phyloP scores from a whole-genome alignment of 2,888 invertebrate species.

The Amiota minor region DNA sequence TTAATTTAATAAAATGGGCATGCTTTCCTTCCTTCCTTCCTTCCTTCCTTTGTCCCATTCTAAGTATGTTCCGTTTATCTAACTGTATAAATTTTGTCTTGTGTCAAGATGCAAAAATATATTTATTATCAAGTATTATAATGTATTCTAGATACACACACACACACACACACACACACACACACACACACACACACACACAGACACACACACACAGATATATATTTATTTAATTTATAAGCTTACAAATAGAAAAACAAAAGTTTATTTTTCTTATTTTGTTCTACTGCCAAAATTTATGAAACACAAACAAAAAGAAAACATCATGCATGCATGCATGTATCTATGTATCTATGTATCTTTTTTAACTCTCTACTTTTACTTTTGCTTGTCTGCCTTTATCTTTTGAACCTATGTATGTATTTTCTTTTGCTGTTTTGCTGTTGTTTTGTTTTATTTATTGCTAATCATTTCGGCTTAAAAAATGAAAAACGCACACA shows the following conservation, averaged over 20 bases:
- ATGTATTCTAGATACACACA: not conserved
- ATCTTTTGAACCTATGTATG: not conserved
- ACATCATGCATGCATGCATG: constrained; percentile 6
- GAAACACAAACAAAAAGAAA: not conserved
- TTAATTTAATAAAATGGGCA: constrained; percentile 60
- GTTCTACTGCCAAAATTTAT: constrained; percentile 24
- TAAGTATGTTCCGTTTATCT: not conserved
- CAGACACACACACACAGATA: not conserved
- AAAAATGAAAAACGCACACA: constrained; percentile 13
- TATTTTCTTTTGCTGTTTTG: not conserved
- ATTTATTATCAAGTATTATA: too few species aligned
- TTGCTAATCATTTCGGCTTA: constrained; percentile 51
- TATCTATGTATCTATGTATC: not conserved
- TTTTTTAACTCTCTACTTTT: not conserved
- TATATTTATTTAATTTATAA: constrained; percentile 64
- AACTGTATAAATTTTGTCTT: too few species aligned
- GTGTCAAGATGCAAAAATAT: too few species aligned
- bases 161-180: not conserved
- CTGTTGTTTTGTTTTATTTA: constrained; percentile 30
- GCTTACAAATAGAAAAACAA: constrained; percentile 32
- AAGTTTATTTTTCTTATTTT: not conserved
- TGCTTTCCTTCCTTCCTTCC: not conserved
- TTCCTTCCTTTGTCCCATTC: not conserved
- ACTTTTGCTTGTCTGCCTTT: not conserved
- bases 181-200: not conserved